Percentiles rank a stretch among this genome's conserved stretches.
phyloP scores from a whole-genome alignment of 2,797 vertebrate species.

The Sciaenops ocellatus region DNA sequence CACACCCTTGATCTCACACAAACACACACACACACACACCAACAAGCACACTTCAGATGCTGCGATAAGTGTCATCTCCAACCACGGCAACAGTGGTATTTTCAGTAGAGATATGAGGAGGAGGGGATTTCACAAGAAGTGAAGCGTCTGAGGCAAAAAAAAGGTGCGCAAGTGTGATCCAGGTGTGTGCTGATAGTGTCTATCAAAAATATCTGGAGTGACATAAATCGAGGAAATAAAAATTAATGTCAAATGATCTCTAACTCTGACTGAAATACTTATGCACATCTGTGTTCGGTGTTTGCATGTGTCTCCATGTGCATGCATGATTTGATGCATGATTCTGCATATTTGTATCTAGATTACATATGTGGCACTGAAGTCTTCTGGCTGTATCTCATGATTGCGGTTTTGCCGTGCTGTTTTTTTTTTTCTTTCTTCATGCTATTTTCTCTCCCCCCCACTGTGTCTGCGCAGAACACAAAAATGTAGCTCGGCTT shows the following conservation, averaged over 20 bases:
- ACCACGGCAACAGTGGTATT: slow-evolving; percentile 56
- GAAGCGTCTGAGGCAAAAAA: slow-evolving; percentile 47
- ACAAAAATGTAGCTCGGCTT: slow-evolving; percentile 54
- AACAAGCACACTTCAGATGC: slow-evolving; percentile 55
- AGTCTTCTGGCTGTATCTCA: slow-evolving; percentile 27
- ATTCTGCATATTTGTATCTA: slow-evolving; percentile 21
- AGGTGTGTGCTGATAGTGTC: slow-evolving; percentile 46
- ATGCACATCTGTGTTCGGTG: not conserved
- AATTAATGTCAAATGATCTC: slow-evolving; percentile 8
- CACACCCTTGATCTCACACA: slow-evolving; percentile 42
- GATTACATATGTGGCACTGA: slow-evolving; percentile 17
- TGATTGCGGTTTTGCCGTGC: slow-evolving; percentile 44
- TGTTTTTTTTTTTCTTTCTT: slow-evolving; percentile 15
- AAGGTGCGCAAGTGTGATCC: slow-evolving; percentile 51
- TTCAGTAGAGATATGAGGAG: slow-evolving; percentile 37
- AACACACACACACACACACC: slow-evolving; percentile 28
- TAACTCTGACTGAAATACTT: slow-evolving; percentile 1
- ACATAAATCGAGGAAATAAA: slow-evolving; percentile 8
- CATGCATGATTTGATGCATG: slow-evolving; percentile 22
- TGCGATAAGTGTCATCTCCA: slow-evolving; percentile 64
- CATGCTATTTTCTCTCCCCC: slow-evolving; percentile 26
- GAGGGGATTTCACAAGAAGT: slow-evolving; percentile 73
- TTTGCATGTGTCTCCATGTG: slow-evolving; percentile 8
- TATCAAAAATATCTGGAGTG: slow-evolving; percentile 20
- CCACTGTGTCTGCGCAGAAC: not conserved